Evolutionary conservation across 2,113 vertebrate species (phyloP).

Genomic region (Clupea harengus): DNA sequence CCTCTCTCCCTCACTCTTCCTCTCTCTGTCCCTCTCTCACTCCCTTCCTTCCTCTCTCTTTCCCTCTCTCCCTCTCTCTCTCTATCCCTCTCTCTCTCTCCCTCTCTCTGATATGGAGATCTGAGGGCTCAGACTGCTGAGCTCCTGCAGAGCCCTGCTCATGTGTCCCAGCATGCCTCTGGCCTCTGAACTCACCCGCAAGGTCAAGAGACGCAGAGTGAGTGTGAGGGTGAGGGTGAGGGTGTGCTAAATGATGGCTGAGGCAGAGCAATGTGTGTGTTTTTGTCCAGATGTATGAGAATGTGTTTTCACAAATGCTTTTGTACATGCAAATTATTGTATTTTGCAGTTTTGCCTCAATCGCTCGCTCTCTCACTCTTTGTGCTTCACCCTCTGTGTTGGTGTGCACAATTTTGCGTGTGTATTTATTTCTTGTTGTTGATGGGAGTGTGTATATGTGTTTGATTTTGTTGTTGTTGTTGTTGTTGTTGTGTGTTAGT

Average conservation of each 20-base stretch:
- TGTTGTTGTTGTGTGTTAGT: no score
- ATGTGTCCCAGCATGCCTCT: slow-evolving; percentile 29
- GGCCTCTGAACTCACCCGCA: neutral
- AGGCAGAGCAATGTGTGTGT: neutral
- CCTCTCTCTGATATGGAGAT: slow-evolving; percentile 20
- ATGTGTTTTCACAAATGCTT: no score
- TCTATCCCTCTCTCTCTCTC: neutral
- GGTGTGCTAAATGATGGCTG: neutral
- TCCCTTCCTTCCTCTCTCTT: neutral
- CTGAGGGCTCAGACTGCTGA: neutral
- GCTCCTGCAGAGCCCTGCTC: neutral
- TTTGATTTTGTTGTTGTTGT: no score
- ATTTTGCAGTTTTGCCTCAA: no score
- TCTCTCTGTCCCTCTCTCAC: neutral
- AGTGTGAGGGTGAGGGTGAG: neutral
- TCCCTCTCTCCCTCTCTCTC: neutral
- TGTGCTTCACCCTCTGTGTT: neutral
- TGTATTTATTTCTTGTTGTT: no score
- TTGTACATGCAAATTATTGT: no score
- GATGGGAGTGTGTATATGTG: no score
- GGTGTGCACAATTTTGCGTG: no score
- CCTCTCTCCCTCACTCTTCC: neutral
- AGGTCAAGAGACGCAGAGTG: neutral
- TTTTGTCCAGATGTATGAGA: neutral
- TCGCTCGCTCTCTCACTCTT: neutral